These are phyloP conservation scores for Hucho hucho DNA, from an alignment of 2,113 vertebrate species.

Conservation along the genomic window DNA sequence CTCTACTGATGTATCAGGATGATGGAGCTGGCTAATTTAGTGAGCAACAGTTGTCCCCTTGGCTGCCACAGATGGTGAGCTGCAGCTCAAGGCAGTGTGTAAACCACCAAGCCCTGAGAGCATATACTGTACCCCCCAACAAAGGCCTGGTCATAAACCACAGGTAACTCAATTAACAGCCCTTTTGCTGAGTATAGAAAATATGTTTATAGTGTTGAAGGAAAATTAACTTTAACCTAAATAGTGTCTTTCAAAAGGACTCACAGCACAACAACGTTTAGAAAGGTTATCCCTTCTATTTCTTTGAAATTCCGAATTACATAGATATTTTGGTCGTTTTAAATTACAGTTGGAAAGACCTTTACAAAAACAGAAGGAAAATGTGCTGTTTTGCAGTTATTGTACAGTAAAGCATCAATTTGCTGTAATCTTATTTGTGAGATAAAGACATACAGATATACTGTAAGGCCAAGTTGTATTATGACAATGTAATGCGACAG, in stretches of 20 bases:
- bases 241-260: no score
- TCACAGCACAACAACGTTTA: slow-evolving; percentile 75
- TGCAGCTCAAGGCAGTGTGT: slow-evolving; percentile 68
- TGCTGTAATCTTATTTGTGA: no score
- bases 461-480: no score
- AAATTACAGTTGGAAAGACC: neutral
- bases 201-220: no score
- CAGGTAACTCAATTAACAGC: slow-evolving; percentile 13
- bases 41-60: slow-evolving; percentile 95
- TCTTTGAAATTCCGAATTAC: neutral
- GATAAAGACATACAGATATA: neutral
- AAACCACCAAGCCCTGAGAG: neutral
- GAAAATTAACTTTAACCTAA: slow-evolving; percentile 35
- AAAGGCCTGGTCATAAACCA: slow-evolving; percentile 10
- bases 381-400: neutral
- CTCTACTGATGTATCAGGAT: slow-evolving; percentile 89
- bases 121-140: neutral
- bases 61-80: slow-evolving; percentile 87
- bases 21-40: slow-evolving; percentile 97
- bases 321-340: neutral
- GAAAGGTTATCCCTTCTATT: slow-evolving; percentile 36
- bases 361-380: neutral
- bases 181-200: slow-evolving; percentile 58
- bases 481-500: no score
- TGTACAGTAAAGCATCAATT: no score